Percentiles rank a stretch among this genome's conserved stretches.
These are phyloP conservation scores for Trisateles emortualis DNA, from an alignment of 2,888 invertebrate species.

Conservation along the genomic window DNA sequence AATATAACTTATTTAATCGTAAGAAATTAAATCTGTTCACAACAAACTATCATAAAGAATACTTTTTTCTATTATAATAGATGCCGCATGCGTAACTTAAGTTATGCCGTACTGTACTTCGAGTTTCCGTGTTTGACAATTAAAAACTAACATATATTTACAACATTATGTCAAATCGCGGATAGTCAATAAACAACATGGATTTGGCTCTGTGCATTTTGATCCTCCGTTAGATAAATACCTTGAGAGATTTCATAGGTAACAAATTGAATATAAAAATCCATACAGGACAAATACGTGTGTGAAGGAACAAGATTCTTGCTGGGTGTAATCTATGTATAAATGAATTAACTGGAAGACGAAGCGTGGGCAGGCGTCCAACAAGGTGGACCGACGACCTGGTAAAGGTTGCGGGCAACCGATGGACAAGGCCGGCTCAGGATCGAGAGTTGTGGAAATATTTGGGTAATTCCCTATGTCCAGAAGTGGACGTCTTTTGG, in stretches of 20 bases:
- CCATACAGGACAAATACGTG: too few species aligned
- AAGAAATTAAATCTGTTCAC: slow-evolving; percentile 70
- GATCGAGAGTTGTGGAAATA: too few species aligned
- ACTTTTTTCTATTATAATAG: slow-evolving; percentile 67
- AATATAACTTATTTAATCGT: slow-evolving; percentile 63
- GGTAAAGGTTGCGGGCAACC: too few species aligned
- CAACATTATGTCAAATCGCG: slow-evolving; percentile 53
- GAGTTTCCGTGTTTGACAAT: slow-evolving; percentile 53
- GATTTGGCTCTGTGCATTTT: slow-evolving; percentile 5
- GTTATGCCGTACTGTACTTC: slow-evolving; percentile 62
- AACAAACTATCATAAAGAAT: slow-evolving; percentile 69
- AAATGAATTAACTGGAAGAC: too few species aligned
- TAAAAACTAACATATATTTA: slow-evolving; percentile 54
- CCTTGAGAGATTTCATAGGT: slow-evolving; percentile 11
- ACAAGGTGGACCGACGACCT: too few species aligned
- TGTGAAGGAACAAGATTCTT: too few species aligned
- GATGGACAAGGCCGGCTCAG: too few species aligned
- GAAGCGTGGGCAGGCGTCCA: too few species aligned
- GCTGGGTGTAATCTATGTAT: too few species aligned
- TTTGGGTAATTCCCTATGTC: too few species aligned
- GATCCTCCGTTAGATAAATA: background rate
- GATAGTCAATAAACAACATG: slow-evolving; percentile 43
- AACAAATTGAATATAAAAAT: too few species aligned
- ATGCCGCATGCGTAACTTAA: slow-evolving; percentile 64
- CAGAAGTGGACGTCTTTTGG: too few species aligned